These are phyloP conservation scores for Prosapia bicincta DNA, from an alignment of 2,888 invertebrate species.

Conservation along the genomic window DNA sequence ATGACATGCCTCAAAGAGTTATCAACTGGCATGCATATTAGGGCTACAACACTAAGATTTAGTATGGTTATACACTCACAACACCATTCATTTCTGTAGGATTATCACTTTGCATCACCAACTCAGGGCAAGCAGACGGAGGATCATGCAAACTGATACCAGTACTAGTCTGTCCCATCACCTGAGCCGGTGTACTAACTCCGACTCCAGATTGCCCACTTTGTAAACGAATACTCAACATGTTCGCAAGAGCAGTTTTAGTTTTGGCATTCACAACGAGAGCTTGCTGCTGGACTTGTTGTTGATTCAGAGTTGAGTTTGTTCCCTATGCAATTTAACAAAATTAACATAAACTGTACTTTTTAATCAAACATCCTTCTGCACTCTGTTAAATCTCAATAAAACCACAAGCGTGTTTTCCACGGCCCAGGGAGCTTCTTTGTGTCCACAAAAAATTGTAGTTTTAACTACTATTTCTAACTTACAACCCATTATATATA, in stretches of 20 bases:
- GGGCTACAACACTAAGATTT: neutral
- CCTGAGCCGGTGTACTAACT: constrained; percentile 34
- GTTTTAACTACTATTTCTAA: too few species aligned
- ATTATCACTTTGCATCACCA: neutral
- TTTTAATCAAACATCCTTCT: neutral
- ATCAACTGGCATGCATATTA: neutral
- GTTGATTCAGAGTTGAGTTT: constrained; percentile 6
- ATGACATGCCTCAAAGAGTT: neutral
- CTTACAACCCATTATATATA: too few species aligned
- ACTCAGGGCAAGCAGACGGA: constrained; percentile 3
- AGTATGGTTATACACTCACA: constrained; percentile 2
- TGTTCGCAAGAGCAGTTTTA: constrained; percentile 92
- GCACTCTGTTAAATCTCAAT: neutral
- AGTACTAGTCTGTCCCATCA: constrained; percentile 15
- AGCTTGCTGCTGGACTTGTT: constrained; percentile 47
- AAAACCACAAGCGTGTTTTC: too few species aligned
- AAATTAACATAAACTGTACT: neutral
- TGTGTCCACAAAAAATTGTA: too few species aligned
- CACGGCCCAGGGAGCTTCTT: too few species aligned
- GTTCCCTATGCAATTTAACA: neutral
- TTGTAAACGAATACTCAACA: constrained; percentile 80
- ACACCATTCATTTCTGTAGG: neutral
- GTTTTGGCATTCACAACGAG: constrained; percentile 81
- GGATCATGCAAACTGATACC: constrained; percentile 12
- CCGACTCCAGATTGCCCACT: constrained; percentile 45